Evolutionary conservation across 2,888 invertebrate species (phyloP), one percentile per base, ranked within the genome.

Genomic region (Stictocephala bisonia): DNA sequence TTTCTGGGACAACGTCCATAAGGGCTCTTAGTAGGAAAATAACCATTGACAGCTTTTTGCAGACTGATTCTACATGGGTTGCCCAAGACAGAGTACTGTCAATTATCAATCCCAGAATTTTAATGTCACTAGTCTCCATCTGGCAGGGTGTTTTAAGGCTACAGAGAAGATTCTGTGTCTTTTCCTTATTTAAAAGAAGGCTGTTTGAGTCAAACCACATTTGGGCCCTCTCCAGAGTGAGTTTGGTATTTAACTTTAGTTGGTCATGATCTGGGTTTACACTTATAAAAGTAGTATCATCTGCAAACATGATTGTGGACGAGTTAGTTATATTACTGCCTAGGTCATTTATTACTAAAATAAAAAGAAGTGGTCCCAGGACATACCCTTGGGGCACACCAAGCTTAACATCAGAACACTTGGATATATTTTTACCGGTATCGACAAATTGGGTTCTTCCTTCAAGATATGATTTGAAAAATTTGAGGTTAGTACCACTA

Each of bases 201-300:
- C 50, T 50, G 24, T 50, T 18, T 18, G 50, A 2, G 24, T 15
- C 24, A 11, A 50, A 50, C 50, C 50, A 50, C 15, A 20, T 3
- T 4, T 2, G 6, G 11, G 50, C 50, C 20, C 18, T 50, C 9
- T 50, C 15, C 2, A 50, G 3, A 50, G 50, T 53, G 26, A 26
- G n/a, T 1, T 53, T n/a, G n/a, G n/a, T n/a, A n/a, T 26, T 53
- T 24, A 53, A 26, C 27, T 53, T 53, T 26, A 26, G n/a, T 4
- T 26, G 3, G 53, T 26, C n/a, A n/a, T 3, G 44, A 44, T 44
- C 44, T 44, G 44, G 15, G 15, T 44, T 9, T 6, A 9, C n/a
- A 15, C 7, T 53, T 26, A 24, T 26, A 53, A 53, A 53, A 26
- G 24, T 53, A 53, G 53, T 53, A n/a, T 53, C 53, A 53, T 44